These are phyloP conservation scores for Isaurus tuberculatus DNA, from an alignment of 92 coral and sea anemone genomes.

Conservation along the genomic window DNA sequence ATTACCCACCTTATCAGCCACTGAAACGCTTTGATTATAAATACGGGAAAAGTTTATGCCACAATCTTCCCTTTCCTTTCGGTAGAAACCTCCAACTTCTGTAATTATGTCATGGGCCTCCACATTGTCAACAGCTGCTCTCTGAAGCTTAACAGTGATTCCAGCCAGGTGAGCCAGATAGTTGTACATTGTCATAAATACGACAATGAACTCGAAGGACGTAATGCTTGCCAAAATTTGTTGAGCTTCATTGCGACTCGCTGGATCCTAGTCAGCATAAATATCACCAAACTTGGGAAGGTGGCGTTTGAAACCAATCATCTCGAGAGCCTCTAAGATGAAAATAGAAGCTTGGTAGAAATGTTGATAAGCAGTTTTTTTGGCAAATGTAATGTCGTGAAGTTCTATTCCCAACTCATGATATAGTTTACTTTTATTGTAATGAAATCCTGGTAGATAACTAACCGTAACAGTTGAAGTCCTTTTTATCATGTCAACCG, in stretches of 20 bases:
- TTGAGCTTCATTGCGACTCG: conserved; percentile 35
- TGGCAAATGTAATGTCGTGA: no score
- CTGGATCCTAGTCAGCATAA: conserved; percentile 45
- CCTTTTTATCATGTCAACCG: no score
- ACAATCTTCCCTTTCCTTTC: no score
- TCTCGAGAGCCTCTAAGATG: conserved; percentile 38
- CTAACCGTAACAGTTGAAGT: no score
- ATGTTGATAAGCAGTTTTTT: conserved; percentile 51
- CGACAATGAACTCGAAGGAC: conserved; percentile 39
- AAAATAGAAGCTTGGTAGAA: conserved; percentile 42
- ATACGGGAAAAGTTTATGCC: no score
- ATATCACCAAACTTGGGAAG: conserved; percentile 31
- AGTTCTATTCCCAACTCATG: no score
- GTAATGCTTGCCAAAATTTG: conserved; percentile 33
- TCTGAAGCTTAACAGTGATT: not conserved
- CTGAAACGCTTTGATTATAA: no score
- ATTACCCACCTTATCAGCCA: no score
- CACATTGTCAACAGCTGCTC: not conserved
- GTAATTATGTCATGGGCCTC: conserved; percentile 13
- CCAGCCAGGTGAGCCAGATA: conserved; percentile 43
- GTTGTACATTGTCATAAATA: conserved; percentile 35
- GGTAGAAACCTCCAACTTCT: not conserved
- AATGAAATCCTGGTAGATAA: no score
- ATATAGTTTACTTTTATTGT: no score
- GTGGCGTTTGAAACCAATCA: conserved; percentile 3